Base-by-base conservation (phyloP, 2,797 vertebrate genomes). In the Neomorphus geoffroyi region DNA sequence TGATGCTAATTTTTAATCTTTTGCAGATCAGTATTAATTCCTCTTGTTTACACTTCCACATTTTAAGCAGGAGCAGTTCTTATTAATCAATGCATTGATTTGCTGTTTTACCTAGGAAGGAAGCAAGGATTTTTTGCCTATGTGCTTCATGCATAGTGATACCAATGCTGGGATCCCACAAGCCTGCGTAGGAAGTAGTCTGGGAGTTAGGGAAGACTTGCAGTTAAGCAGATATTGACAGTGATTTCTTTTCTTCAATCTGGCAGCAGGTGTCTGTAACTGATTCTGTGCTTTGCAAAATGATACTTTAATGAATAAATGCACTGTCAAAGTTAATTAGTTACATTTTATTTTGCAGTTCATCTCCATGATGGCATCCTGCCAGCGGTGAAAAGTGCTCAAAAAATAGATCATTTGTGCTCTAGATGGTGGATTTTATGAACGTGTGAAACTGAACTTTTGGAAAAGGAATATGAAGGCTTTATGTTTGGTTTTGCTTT, bases 221-320 rank as follows among this genome's bases (percentile, higher is more conserved):
- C 58, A 45, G 85, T 77, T 94, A 74, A 94, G 70, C 66, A 88
- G 85, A 91, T 41, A 41, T 92, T 79, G 92, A 79, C 50, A 69
- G 56, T 75, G 81, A 91, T 94, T 92, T 86, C 69, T 70, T 83
- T 70, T 83, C 54, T 91, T 88, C 72, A 81, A 58, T 74, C 75
- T 80, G 91, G 90, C 80, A 90, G 90, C 88, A 86, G 80, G 73
- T 94, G 80, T 78, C 58, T 92, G 80, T 90, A 81, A 95, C 80
- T 62, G 80, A 90, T 62, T 80, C 83, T 78, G 5, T 51, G 51
- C 73, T 93, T 70, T 84, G 92, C 82, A 90, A 95, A 57, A 80
- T 79, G 75, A 92, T 90, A 88, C 79, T 87, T 92, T 58, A 65
- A 92, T 2, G 13, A 93, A 93, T 74, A 91, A 92, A 91, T 62